phyloP scores from a whole-genome alignment of 2,888 invertebrate species.

The Nebria salina region DNA sequence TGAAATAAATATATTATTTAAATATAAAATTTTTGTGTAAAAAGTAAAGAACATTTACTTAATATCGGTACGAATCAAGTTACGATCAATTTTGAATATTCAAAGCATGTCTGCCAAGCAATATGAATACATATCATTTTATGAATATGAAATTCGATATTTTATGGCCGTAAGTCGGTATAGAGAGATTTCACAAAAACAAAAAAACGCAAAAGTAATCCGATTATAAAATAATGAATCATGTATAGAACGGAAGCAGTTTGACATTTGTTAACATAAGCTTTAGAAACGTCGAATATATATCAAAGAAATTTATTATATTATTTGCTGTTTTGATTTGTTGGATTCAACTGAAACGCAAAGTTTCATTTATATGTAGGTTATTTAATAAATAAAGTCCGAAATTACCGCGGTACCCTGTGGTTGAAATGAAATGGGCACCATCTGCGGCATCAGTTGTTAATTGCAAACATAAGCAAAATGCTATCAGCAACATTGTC shows the following conservation, averaged over 20 bases:
- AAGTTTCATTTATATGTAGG: background rate
- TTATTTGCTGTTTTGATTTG: background rate
- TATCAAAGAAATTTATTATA: background rate
- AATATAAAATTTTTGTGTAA: background rate
- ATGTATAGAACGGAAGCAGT: background rate
- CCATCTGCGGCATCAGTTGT: background rate
- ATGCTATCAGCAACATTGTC: background rate
- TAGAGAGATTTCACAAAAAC: background rate
- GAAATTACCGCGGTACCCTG: background rate
- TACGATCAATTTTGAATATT: background rate
- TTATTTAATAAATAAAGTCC: background rate
- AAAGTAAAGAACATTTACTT: background rate
- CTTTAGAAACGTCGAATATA: background rate
- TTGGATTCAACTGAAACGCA: background rate
- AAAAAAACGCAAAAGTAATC: background rate
- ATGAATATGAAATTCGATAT: background rate
- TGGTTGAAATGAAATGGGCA: background rate
- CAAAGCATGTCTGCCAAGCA: background rate
- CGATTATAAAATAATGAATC: background rate
- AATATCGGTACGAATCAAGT: background rate
- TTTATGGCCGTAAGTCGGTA: background rate
- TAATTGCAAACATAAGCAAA: background rate
- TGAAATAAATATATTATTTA: no score
- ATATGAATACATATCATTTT: slow-evolving; percentile 1
- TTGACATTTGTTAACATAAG: background rate